phyloP scores from a whole-genome alignment of 1,140 invertebrate species.

The Harlomillsia oculata region DNA sequence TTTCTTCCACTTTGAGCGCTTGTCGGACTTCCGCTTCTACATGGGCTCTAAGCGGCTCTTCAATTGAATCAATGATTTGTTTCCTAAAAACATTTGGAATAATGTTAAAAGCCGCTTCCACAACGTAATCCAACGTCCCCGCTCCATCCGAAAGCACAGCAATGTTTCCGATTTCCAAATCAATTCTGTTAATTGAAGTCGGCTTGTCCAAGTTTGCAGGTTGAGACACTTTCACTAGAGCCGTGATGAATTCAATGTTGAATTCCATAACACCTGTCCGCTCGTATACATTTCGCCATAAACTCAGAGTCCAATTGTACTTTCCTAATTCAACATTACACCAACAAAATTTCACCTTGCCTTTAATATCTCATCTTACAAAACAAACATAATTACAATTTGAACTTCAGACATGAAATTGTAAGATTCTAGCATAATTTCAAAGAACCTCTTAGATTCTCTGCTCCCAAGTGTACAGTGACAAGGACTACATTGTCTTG shows the following conservation, averaged over 20 bases:
- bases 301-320: slow-evolving; percentile 28
- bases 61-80: slow-evolving; percentile 32
- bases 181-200: slow-evolving; percentile 57
- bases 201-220: slow-evolving; percentile 62
- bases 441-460: slow-evolving; percentile 54
- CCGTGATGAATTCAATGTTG: slow-evolving; percentile 33
- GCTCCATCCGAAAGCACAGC: slow-evolving; percentile 51
- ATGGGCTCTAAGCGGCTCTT: slow-evolving; percentile 21
- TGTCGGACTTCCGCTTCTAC: slow-evolving; percentile 31
- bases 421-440: neutral
- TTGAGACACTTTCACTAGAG: slow-evolving; percentile 54
- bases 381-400: too few relatives aligned
- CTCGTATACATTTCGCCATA: slow-evolving; percentile 20
- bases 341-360: too few relatives aligned
- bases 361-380: neutral
- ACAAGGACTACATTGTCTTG: slow-evolving; percentile 54
- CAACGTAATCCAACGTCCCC: slow-evolving; percentile 66
- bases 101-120: slow-evolving; percentile 66
- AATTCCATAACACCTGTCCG: slow-evolving; percentile 28
- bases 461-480: slow-evolving; percentile 60
- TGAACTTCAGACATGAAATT: too few relatives aligned
- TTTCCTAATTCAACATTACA: slow-evolving; percentile 23
- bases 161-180: slow-evolving; percentile 71
- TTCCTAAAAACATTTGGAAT: slow-evolving; percentile 64
- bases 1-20: slow-evolving; percentile 25